phyloP scores from a whole-genome alignment of 2,888 invertebrate genomes.

The Yponomeuta plumbellus region DNA sequence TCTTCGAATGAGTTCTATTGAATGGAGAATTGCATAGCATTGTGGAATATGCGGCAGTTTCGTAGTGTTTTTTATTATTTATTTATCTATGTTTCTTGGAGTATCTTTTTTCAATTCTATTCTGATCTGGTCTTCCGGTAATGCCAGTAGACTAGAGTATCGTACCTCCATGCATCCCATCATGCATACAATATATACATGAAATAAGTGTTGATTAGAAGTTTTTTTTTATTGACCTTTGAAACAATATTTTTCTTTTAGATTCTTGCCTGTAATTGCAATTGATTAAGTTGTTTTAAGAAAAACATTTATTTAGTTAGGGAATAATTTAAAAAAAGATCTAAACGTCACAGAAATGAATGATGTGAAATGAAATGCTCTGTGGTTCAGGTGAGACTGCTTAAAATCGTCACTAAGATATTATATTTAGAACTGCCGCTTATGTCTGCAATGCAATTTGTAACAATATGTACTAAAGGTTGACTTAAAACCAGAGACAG shows the following conservation, averaged over 20 bases:
- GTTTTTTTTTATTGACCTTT: not conserved
- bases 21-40: constrained; percentile 65
- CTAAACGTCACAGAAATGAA: too few relatives aligned
- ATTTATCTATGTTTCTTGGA: constrained; percentile 32
- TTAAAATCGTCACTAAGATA: not conserved
- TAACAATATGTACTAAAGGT: constrained; percentile 67
- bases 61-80: constrained; percentile 41
- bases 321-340: too few relatives aligned
- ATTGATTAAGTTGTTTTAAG: not conserved
- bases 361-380: too few relatives aligned
- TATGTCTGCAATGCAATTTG: constrained; percentile 58
- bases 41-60: constrained; percentile 74
- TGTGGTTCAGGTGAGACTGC: too few relatives aligned
- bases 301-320: too few relatives aligned
- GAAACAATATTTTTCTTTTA: constrained; percentile 11
- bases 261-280: constrained; percentile 15
- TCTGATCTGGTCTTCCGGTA: constrained; percentile 45
- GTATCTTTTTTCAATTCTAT: constrained; percentile 19
- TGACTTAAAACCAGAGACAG: constrained; percentile 39
- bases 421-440: constrained; percentile 46
- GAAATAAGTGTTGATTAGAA: constrained; percentile 24
- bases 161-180: constrained; percentile 56
- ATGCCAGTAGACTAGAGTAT: constrained; percentile 48
- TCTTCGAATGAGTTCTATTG: constrained; percentile 54
- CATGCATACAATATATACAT: constrained; percentile 33